Conservation (phyloP, 2,797 vertebrate species). For the Amphiprion clarkii region DNA sequence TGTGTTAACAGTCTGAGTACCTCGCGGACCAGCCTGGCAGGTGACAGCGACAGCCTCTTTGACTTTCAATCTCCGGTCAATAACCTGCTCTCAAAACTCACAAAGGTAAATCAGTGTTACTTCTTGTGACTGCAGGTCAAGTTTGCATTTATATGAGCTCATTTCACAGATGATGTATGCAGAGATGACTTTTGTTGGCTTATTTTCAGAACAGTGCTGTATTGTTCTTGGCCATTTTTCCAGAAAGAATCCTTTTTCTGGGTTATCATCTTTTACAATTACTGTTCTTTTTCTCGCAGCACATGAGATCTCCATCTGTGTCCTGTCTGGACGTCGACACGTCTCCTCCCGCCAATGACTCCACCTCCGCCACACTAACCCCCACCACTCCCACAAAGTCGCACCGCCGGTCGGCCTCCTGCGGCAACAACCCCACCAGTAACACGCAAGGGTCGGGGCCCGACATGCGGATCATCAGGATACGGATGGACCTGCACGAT, state of each 20-base stretch:
- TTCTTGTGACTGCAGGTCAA: not conserved
- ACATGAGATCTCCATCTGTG: conserved; percentile 91
- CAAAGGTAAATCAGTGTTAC: conserved; percentile 81
- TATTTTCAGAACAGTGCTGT: not conserved
- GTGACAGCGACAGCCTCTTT: conserved; percentile 79
- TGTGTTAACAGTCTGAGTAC: conserved; percentile 80
- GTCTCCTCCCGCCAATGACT: conserved; percentile 80
- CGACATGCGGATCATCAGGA: conserved; percentile 91
- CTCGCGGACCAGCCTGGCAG: conserved; percentile 81
- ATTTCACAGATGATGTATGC: not conserved
- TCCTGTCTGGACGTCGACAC: conserved; percentile 90
- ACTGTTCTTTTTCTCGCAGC: conserved; percentile 74
- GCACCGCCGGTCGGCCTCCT: conserved; percentile 89
- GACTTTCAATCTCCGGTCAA: conserved; percentile 85
- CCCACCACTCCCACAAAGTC: conserved; percentile 83
- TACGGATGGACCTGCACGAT: conserved; percentile 91
- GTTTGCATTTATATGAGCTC: conserved; percentile 7
- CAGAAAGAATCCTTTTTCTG: not conserved
- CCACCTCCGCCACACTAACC: conserved; percentile 72
- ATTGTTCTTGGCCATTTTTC: not conserved
- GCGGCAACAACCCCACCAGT: conserved; percentile 79
- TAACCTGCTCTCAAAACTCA: conserved; percentile 86
- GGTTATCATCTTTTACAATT: not conserved
- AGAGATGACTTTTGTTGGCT: not conserved
- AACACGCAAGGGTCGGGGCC: conserved; percentile 80